Conservation (phyloP, 2,888 invertebrate genomes). For the Drosophila barbarae region DNA sequence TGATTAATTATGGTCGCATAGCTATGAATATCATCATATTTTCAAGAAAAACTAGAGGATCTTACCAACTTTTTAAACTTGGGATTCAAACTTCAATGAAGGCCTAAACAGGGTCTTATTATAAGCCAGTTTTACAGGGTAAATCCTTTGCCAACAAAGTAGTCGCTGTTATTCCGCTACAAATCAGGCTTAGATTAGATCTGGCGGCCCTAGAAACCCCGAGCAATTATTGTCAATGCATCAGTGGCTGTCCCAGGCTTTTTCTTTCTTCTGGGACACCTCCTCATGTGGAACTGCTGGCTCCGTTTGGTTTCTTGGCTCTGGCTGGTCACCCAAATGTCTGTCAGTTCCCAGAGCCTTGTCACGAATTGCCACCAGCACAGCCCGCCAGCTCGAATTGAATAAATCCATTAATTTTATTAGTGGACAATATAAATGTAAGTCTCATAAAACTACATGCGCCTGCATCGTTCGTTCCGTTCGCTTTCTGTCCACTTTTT, state of each 20-base stretch:
- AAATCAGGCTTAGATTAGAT: conserved; percentile 44
- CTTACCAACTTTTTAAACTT: neutral
- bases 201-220: conserved; percentile 18
- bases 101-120: neutral
- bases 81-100: neutral
- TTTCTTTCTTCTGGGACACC: conserved; percentile 19
- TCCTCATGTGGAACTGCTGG: conserved; percentile 68
- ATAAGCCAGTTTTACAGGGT: neutral
- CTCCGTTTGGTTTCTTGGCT: conserved; percentile 13
- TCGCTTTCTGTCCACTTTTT: conserved; percentile 34
- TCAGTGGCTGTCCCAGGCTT: conserved; percentile 28
- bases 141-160: neutral
- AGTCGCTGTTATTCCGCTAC: conserved; percentile 18
- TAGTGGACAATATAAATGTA: conserved; percentile 77
- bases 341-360: conserved; percentile 39
- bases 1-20: conserved; percentile 46
- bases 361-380: conserved; percentile 63
- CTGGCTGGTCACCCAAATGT: conserved; percentile 25
- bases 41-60: neutral
- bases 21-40: conserved; percentile 17
- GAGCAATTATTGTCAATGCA: conserved; percentile 30
- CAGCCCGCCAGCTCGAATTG: conserved; percentile 64
- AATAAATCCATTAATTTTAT: conserved; percentile 79
- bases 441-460: conserved; percentile 66
- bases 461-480: conserved; percentile 48